Evolutionary conservation across 2,888 invertebrate genomes (phyloP).

Genomic region (Cerastis rubricosa): DNA sequence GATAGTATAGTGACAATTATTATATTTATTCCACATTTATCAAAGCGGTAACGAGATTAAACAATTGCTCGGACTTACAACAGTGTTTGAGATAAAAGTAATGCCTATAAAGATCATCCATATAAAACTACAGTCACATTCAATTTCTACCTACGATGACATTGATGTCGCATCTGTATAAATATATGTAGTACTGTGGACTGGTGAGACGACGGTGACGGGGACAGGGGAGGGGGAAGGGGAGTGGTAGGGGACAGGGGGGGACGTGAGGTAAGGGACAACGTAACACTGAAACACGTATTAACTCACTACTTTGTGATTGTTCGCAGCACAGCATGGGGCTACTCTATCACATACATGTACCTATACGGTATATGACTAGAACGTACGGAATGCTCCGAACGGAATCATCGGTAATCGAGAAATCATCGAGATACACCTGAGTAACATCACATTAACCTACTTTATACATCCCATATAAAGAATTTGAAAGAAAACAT

Average conservation of each 20-base stretch:
- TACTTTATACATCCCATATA: constrained; percentile 89
- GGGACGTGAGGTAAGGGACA: constrained; percentile 46
- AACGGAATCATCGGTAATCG: constrained; percentile 73
- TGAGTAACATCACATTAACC: constrained; percentile 78
- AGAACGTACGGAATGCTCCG: constrained; percentile 82
- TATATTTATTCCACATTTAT: constrained; percentile 82
- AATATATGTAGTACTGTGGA: constrained; percentile 73
- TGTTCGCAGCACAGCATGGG: constrained; percentile 79
- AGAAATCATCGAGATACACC: constrained; percentile 60
- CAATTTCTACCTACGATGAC: constrained; percentile 84
- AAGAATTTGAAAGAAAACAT: constrained; percentile 68
- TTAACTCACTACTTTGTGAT: constrained; percentile 79
- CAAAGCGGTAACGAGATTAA: constrained; percentile 83
- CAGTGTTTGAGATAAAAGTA: constrained; percentile 73
- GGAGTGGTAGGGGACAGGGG: not conserved
- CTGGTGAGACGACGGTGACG: constrained; percentile 67
- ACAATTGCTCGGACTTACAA: constrained; percentile 79
- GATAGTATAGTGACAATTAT: constrained; percentile 83
- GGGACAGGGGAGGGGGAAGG: constrained; percentile 8
- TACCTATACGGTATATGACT: constrained; percentile 83
- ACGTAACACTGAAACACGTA: constrained; percentile 74
- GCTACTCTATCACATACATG: constrained; percentile 83
- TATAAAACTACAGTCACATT: constrained; percentile 86
- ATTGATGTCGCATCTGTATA: constrained; percentile 74
- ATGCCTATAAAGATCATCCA: constrained; percentile 72